Conservation (phyloP, 2,113 vertebrate genomes). For the Urocolius indicus region DNA sequence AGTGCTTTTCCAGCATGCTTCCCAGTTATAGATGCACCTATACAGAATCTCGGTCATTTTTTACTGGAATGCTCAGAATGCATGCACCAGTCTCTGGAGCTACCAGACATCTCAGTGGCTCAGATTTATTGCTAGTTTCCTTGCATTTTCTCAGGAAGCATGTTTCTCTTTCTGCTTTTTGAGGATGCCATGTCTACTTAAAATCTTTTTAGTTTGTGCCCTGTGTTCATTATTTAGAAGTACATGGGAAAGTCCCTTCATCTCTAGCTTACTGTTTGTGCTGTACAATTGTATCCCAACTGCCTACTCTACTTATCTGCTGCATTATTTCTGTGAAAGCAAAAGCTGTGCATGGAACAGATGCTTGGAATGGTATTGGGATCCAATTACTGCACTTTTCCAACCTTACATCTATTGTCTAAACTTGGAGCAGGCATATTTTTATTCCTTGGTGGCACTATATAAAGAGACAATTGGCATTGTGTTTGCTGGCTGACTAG, state of each 20-base stretch:
- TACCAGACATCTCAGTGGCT: not conserved
- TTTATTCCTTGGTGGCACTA: slow-evolving; percentile 67
- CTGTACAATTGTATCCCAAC: not conserved
- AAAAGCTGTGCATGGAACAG: slow-evolving; percentile 48
- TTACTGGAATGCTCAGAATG: not conserved
- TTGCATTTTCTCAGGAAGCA: not conserved
- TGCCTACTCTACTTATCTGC: slow-evolving; percentile 58
- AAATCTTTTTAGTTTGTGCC: not conserved
- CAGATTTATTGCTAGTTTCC: not conserved
- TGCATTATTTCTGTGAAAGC: slow-evolving; percentile 63
- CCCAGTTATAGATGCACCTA: not conserved
- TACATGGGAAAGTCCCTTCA: slow-evolving; percentile 38
- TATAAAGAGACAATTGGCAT: slow-evolving; percentile 71
- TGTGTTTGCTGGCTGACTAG: slow-evolving; percentile 43
- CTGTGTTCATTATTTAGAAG: not conserved
- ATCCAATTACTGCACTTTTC: slow-evolving; percentile 72
- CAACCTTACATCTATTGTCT: slow-evolving; percentile 76
- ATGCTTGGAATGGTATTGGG: slow-evolving; percentile 72
- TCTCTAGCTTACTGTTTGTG: not conserved
- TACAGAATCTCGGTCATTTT: not conserved
- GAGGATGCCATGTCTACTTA: slow-evolving; percentile 2
- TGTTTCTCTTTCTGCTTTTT: not conserved
- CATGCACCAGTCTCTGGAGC: not conserved
- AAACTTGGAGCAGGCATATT: slow-evolving; percentile 77
- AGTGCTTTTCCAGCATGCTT: not conserved